These are phyloP conservation scores for Macrotis lagotis DNA, from an alignment of 2,113 vertebrate species.

Conservation along the genomic window DNA sequence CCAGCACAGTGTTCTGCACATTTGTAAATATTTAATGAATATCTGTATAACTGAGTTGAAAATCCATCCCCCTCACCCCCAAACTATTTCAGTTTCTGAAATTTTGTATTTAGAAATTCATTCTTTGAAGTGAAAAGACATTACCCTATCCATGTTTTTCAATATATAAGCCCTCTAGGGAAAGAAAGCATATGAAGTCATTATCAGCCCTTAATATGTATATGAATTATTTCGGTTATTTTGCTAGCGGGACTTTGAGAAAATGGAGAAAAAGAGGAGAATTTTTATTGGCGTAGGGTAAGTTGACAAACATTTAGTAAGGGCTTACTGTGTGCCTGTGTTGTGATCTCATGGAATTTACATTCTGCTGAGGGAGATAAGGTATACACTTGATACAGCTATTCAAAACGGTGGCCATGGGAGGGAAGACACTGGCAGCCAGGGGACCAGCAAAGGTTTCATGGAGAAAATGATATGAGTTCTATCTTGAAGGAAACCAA, in stretches of 20 bases:
- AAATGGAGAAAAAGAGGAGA: no score
- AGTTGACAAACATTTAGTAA: no score
- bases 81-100: constrained; percentile 20
- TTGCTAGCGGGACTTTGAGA: no score
- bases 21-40: not conserved
- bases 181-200: not conserved
- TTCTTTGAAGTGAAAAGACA: constrained; percentile 10
- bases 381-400: no score
- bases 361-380: no score
- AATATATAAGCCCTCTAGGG: not conserved
- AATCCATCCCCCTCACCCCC: not conserved
- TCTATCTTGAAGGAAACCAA: not conserved
- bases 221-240: not conserved
- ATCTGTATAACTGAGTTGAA: not conserved
- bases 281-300: no score
- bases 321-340: no score
- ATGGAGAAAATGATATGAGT: not conserved
- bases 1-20: not conserved
- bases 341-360: no score
- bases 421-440: no score
- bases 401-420: no score
- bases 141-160: not conserved
- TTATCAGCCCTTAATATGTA: not conserved
- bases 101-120: constrained; percentile 31
- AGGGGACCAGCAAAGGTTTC: no score